A percentile compares a stretch with the other conserved stretches of the same genome.
These are phyloP conservation scores for Pygathrix nemaeus DNA, from an alignment of 2,113 vertebrate genomes.

Conservation along the genomic window DNA sequence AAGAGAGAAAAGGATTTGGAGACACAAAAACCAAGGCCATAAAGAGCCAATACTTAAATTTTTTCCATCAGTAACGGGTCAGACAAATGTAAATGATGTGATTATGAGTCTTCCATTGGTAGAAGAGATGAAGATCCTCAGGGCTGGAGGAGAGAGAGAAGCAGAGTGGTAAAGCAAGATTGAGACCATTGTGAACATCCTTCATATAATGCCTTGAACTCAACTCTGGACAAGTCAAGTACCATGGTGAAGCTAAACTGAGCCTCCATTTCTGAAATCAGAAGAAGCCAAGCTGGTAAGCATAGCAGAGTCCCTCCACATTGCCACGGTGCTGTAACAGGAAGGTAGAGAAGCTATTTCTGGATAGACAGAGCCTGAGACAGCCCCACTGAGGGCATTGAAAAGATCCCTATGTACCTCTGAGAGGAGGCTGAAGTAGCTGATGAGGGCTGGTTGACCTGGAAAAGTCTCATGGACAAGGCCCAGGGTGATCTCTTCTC, in stretches of 20 bases:
- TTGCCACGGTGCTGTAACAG: background rate
- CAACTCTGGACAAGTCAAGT: background rate
- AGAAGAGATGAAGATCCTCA: background rate
- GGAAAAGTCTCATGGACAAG: background rate
- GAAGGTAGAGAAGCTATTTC: background rate
- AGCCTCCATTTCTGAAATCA: background rate
- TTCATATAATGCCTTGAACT: background rate
- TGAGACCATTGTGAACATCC: background rate
- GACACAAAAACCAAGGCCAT: background rate
- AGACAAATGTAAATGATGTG: background rate
- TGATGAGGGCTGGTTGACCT: background rate
- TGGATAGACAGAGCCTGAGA: background rate
- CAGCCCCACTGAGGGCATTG: rapidly evolving
- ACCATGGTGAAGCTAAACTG: rapidly evolving
- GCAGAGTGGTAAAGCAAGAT: background rate
- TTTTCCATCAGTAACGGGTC: background rate
- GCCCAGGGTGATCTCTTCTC: background rate
- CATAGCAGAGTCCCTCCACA: too few relatives aligned
- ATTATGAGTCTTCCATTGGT: background rate
- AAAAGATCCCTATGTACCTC: too few relatives aligned
- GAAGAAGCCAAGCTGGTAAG: background rate
- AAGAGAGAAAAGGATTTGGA: background rate
- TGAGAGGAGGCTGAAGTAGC: background rate
- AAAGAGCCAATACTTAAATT: background rate
- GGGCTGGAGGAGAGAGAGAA: background rate